These are phyloP conservation scores for Andrena cerasifolii DNA, from an alignment of 1,140 invertebrate species.

Conservation along the genomic window DNA sequence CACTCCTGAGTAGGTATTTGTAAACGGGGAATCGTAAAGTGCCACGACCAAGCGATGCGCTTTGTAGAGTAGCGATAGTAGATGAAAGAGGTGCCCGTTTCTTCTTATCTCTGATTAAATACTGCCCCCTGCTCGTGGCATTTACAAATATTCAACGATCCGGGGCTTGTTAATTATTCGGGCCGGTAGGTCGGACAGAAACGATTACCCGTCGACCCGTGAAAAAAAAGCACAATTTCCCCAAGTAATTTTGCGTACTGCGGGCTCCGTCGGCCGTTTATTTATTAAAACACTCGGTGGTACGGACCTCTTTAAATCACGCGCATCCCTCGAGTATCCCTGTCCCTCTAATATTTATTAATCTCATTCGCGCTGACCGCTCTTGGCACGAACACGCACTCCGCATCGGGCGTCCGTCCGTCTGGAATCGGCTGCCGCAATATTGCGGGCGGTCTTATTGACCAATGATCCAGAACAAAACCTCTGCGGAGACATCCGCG, in stretches of 20 bases:
- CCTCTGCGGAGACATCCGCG: not conserved
- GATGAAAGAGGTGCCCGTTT: too few species aligned
- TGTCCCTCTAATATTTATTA: constrained; percentile 65
- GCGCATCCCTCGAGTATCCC: constrained; percentile 46
- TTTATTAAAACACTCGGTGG: constrained; percentile 59
- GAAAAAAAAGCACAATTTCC: constrained; percentile 58
- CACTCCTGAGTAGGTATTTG: too few species aligned
- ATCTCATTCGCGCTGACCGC: constrained; percentile 56
- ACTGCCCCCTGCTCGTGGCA: not conserved
- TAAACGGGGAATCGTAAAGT: too few species aligned
- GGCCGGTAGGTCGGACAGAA: constrained; percentile 26
- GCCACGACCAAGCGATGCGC: too few species aligned
- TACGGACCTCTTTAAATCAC: constrained; percentile 62
- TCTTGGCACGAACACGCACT: constrained; percentile 8
- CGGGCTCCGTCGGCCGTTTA: constrained; percentile 36
- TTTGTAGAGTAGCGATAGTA: too few species aligned
- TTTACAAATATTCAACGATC: constrained; percentile 37
- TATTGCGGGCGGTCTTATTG: constrained; percentile 4
- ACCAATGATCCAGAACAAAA: not conserved
- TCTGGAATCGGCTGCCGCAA: constrained; percentile 24
- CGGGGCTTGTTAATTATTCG: constrained; percentile 55
- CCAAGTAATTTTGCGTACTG: constrained; percentile 56
- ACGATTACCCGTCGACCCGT: constrained; percentile 43
- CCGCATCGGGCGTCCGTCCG: not conserved
- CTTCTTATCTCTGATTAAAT: not conserved